A percentile compares a stretch with the other conserved stretches of the same genome.
Evolutionary conservation across 2,888 invertebrate species (phyloP).

Genomic region (Osmoderma eremita): DNA sequence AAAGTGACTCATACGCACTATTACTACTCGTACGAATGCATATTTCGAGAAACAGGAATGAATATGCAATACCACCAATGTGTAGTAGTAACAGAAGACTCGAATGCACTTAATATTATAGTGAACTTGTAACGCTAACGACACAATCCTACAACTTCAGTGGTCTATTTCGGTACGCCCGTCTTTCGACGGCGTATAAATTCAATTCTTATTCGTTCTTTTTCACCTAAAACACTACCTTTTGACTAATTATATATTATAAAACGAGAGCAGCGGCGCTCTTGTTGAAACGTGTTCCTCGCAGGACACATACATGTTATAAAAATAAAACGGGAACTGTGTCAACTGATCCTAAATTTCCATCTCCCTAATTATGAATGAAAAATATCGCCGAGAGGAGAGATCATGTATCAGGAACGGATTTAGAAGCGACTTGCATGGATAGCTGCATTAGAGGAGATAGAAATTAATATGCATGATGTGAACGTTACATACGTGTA

Average conservation of each 20-base stretch:
- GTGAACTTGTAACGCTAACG: slow-evolving; percentile 11
- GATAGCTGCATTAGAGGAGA: slow-evolving; percentile 9
- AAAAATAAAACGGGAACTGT: slow-evolving; percentile 42
- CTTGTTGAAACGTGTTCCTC: slow-evolving; percentile 30
- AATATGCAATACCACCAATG: not conserved
- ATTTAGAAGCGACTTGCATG: slow-evolving; percentile 26
- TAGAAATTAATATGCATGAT: not conserved
- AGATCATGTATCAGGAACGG: slow-evolving; percentile 27
- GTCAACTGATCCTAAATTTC: slow-evolving; percentile 35
- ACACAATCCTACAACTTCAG: not conserved
- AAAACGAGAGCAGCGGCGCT: slow-evolving; percentile 38
- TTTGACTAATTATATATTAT: slow-evolving; percentile 39
- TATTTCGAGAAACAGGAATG: no score
- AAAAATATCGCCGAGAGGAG: slow-evolving; percentile 28
- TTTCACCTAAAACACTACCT: slow-evolving; percentile 18
- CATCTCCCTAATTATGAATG: slow-evolving; percentile 39
- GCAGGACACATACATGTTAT: slow-evolving; percentile 23
- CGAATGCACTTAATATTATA: not conserved
- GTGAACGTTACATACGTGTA: not conserved
- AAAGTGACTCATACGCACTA: no score
- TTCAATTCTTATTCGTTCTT: slow-evolving; percentile 14
- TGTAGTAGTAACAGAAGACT: slow-evolving; percentile 1
- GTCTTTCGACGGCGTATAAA: slow-evolving; percentile 27
- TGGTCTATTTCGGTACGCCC: not conserved
- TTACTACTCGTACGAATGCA: no score